Conservation (phyloP, 2,888 invertebrate species). For the Theodoxus fluviatilis region DNA sequence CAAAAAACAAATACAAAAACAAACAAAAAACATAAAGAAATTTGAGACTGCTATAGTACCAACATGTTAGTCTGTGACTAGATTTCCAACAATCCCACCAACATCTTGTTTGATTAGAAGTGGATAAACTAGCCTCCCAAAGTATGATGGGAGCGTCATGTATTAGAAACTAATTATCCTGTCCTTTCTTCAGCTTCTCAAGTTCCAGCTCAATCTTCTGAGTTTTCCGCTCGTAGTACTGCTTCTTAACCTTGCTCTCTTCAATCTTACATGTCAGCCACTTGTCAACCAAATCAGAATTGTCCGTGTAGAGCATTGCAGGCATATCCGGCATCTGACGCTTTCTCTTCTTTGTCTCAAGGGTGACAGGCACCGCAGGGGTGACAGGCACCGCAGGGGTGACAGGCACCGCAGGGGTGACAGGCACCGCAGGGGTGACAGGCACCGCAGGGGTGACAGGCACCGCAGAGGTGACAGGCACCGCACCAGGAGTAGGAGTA, state of each 20-base stretch:
- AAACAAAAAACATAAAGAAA: too few species aligned
- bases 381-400: too few species aligned
- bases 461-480: too few species aligned
- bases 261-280: constrained; percentile 13
- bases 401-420: too few species aligned
- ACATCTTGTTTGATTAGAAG: constrained; percentile 16
- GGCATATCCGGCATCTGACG: too few species aligned
- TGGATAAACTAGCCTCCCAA: constrained; percentile 10
- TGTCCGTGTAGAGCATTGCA: too few species aligned
- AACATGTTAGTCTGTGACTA: constrained; percentile 16
- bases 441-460: too few species aligned
- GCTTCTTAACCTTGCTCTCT: constrained; percentile 14
- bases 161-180: constrained; percentile 17
- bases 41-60: constrained; percentile 10
- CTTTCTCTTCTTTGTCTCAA: too few species aligned
- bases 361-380: too few species aligned
- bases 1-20: too few species aligned
- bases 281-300: constrained; percentile 12
- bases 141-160: constrained; percentile 14
- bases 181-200: constrained; percentile 16
- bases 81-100: not conserved
- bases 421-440: too few species aligned
- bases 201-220: constrained; percentile 14
- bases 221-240: constrained; percentile 1
- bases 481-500: too few species aligned